Evolutionary conservation across 2,797 vertebrate species (phyloP), one percentile per base, ranked within the genome.

Genomic region (Acrocephalus scirpaceus): DNA sequence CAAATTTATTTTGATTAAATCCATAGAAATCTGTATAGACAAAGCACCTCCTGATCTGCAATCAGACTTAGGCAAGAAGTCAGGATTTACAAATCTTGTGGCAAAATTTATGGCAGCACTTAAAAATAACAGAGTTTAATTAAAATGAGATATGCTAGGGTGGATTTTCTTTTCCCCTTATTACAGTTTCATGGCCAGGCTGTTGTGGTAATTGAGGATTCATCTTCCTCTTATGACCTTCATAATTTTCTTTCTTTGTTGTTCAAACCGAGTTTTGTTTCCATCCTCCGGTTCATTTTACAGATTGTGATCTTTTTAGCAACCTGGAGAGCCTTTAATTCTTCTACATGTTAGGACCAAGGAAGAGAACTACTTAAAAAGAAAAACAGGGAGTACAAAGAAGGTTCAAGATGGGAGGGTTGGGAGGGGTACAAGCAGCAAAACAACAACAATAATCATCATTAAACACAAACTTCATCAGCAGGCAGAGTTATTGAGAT

Each of bases 181-280:
- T 97, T 79, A 89, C 54, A 91, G 54, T 83, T 92, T 93, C 32
- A 3, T 95, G 82, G 65, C 57, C 84, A 97, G 89, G 90, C 72
- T 58, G 17, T 62, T 92, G 92, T 50, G 23, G 88, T 87, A 87
- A 93, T 86, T 97, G 60, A 86, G 75, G 88, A 97, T 87, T 97
- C 93, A 90, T 91, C 50, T 83, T 53, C 60, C 71, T 90, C 77
- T 88, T 61, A 88, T 69, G 72, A 92, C 86, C 74, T 48, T 90
- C 79, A 84, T 77, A 21, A 10, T 86, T 96, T 92, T 85, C 95
- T 96, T 96, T 97, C 95, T 95, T 97, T 97, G 97, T 96, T 88
- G 88, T 97, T 96, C 89, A 97, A 96, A 96, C 87, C 85, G 94
- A 97, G 88, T 96, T 96, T 89, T 17, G 19, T 96, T 97, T 94